phyloP scores from a whole-genome alignment of 2,888 invertebrate genomes.

The Hydraecia micacea region DNA sequence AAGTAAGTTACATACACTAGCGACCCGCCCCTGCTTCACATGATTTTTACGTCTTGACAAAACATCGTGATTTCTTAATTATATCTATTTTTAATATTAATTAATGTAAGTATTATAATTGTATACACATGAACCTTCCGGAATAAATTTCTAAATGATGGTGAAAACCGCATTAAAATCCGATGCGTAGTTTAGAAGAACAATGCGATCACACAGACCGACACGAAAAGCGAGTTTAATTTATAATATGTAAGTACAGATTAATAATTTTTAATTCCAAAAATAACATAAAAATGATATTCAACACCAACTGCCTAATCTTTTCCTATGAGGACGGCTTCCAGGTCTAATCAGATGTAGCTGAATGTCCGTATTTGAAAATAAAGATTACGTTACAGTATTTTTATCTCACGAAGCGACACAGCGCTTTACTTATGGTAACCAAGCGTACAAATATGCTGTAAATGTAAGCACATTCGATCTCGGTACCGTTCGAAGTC shows the following conservation, averaged over 20 bases:
- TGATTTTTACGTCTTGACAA: not conserved
- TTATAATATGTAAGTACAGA: too few species aligned
- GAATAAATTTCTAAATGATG: not conserved
- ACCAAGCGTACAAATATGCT: too few species aligned
- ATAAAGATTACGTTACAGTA: too few species aligned
- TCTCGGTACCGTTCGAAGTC: not conserved
- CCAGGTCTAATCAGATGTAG: too few species aligned
- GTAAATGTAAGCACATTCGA: not conserved
- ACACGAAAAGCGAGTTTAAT: not conserved
- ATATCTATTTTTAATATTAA: not conserved
- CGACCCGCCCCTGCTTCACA: not conserved
- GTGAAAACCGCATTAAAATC: not conserved
- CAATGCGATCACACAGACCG: not conserved
- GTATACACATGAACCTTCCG: not conserved
- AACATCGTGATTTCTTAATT: not conserved
- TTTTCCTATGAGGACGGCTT: too few species aligned
- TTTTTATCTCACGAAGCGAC: too few species aligned
- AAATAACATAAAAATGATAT: too few species aligned
- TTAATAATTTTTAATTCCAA: too few species aligned
- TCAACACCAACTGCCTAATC: too few species aligned
- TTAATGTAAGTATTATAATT: not conserved
- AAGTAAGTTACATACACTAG: slow-evolving; percentile 88
- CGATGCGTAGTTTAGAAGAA: not conserved
- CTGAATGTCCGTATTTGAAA: too few species aligned
- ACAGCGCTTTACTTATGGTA: too few species aligned